Conservation (phyloP, 2,888 invertebrate genomes). For the Lottia scabra region DNA sequence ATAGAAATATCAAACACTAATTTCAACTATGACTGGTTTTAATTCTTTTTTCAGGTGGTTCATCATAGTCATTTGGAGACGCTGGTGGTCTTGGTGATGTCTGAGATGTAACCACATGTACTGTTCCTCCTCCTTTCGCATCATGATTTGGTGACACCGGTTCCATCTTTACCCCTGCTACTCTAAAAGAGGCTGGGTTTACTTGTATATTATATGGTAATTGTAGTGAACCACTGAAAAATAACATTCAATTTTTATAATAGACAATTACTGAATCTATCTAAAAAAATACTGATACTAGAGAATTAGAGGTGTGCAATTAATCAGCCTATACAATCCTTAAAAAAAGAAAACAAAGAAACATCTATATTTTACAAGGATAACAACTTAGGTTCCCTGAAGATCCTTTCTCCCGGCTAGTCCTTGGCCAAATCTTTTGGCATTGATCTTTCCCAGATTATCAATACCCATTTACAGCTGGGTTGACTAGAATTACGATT, state of each 20-base stretch:
- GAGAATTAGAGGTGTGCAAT: no score
- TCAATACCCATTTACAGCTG: no score
- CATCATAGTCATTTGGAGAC: constrained; percentile 27
- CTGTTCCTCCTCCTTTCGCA: constrained; percentile 7
- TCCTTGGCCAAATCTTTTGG: no score
- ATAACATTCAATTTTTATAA: not conserved
- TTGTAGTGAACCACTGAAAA: constrained; percentile 35
- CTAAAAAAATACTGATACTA: no score
- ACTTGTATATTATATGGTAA: constrained; percentile 26
- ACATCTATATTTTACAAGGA: no score
- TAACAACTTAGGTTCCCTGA: no score
- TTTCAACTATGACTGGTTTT: constrained; percentile 18
- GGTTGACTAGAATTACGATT: no score
- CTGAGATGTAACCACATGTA: constrained; percentile 12
- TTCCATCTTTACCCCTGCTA: constrained; percentile 25
- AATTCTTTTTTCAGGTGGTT: constrained; percentile 40
- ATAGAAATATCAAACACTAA: not conserved
- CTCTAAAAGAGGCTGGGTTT: constrained; percentile 10
- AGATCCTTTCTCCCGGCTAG: no score
- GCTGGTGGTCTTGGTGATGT: constrained; percentile 6
- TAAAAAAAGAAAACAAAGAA: no score
- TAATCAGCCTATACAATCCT: no score
- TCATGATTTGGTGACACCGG: constrained; percentile 29
- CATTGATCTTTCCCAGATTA: no score
- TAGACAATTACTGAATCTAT: no score